phyloP scores from a whole-genome alignment of 2,888 invertebrate species.

The Hydrotaea diabolus region DNA sequence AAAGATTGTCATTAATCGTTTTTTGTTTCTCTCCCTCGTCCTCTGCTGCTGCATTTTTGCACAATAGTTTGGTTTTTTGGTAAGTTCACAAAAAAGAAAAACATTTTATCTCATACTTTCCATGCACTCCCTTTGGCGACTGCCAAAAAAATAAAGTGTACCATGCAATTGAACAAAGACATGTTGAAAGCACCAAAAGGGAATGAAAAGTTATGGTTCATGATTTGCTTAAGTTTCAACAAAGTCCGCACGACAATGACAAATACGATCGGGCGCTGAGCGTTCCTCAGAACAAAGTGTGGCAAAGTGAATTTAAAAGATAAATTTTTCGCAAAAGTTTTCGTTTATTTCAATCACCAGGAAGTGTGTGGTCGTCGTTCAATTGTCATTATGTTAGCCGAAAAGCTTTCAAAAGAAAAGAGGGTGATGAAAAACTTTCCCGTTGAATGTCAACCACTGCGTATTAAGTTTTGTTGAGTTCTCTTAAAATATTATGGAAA shows the following conservation, averaged over 20 bases:
- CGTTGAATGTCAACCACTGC: neutral
- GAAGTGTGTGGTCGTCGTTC: conserved; percentile 26
- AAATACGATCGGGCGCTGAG: conserved; percentile 9
- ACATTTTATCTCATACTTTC: conserved; percentile 27
- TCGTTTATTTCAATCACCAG: conserved; percentile 25
- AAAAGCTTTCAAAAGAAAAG: neutral
- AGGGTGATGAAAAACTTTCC: conserved; percentile 13
- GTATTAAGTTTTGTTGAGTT: neutral
- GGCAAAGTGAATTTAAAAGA: conserved; percentile 8
- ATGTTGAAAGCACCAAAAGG: neutral
- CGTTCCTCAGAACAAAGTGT: neutral
- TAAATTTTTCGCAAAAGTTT: neutral
- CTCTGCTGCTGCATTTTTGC: neutral
- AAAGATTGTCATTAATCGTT: conserved; percentile 35
- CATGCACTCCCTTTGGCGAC: conserved; percentile 4
- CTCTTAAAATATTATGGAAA: neutral
- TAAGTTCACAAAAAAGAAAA: neutral
- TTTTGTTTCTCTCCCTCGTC: neutral
- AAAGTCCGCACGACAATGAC: conserved; percentile 17
- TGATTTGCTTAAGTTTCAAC: conserved; percentile 16
- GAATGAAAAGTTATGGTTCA: conserved; percentile 49
- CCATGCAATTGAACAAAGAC: neutral
- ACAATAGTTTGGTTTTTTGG: neutral
- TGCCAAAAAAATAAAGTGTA: neutral
- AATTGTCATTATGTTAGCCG: conserved; percentile 14